phyloP scores from a whole-genome alignment of 2,888 invertebrate genomes.

The Terebella lapidaria region DNA sequence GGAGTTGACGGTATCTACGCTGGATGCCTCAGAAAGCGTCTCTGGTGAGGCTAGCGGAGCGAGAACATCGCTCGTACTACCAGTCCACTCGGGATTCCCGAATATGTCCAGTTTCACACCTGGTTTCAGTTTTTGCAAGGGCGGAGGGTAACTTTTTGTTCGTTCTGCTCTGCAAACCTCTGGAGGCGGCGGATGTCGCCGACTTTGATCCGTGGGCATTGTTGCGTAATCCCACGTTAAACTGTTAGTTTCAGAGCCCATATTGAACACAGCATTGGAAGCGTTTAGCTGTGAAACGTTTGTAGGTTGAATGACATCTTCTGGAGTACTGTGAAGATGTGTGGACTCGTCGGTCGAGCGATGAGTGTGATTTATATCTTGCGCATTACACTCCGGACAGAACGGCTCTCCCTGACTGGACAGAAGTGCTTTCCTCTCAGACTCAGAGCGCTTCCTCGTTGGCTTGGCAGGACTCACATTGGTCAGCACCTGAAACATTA shows the following conservation, averaged over 20 bases:
- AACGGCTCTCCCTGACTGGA: background rate
- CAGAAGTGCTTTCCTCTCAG: conserved; percentile 4
- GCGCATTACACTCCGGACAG: background rate
- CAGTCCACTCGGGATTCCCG: background rate
- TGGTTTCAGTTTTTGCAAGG: conserved; percentile 6
- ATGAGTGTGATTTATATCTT: background rate
- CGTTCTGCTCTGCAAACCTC: background rate
- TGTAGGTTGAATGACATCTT: background rate
- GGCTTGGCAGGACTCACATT: conserved; percentile 21
- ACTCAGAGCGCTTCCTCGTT: conserved; percentile 4
- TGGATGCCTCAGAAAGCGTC: conserved; percentile 72
- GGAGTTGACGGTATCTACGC: conserved; percentile 62
- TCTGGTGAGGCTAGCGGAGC: conserved; percentile 80
- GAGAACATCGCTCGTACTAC: background rate
- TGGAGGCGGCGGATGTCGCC: background rate
- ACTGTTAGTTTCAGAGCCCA: conserved; percentile 17
- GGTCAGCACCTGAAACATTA: conserved; percentile 21
- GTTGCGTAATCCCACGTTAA: conserved; percentile 57
- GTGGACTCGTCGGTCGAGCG: conserved; percentile 53
- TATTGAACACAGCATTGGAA: conserved; percentile 7
- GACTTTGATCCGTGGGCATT: conserved; percentile 32
- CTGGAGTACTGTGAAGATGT: conserved; percentile 56
- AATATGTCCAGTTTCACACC: background rate
- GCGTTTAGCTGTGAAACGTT: background rate
- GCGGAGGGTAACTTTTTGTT: background rate